phyloP scores from a whole-genome alignment of 2,888 invertebrate species.

The Apodemia zela region DNA sequence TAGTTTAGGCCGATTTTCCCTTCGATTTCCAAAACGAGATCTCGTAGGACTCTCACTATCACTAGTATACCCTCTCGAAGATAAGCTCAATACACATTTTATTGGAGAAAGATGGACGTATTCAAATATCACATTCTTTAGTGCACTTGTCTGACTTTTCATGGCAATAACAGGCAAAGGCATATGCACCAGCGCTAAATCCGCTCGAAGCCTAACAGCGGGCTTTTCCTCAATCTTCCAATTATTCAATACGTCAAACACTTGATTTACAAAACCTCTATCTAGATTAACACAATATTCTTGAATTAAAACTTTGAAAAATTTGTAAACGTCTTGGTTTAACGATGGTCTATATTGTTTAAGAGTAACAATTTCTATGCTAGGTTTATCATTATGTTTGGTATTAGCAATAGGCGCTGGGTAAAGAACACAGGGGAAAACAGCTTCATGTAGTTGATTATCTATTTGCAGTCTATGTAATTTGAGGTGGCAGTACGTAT shows the following conservation, averaged over 20 bases:
- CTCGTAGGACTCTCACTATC: conserved; percentile 53
- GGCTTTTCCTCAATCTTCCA: conserved; percentile 81
- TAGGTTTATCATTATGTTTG: conserved; percentile 68
- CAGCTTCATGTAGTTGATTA: conserved; percentile 86
- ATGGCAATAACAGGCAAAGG: conserved; percentile 73
- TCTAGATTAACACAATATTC: conserved; percentile 86
- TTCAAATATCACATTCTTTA: conserved; percentile 73
- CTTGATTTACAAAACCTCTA: conserved; percentile 82
- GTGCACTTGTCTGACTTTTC: conserved; percentile 57
- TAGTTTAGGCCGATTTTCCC: conserved; percentile 70
- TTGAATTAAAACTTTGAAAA: conserved; percentile 82
- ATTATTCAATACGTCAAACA: conserved; percentile 82
- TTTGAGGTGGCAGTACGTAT: conserved; percentile 84
- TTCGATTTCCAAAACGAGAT: conserved; percentile 53
- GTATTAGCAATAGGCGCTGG: conserved; percentile 78
- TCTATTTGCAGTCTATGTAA: conserved; percentile 86
- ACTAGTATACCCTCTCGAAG: conserved; percentile 63
- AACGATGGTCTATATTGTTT: conserved; percentile 72
- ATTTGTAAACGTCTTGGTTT: conserved; percentile 81
- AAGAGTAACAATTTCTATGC: conserved; percentile 78
- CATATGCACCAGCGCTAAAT: conserved; percentile 80
- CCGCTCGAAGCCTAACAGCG: conserved; percentile 77
- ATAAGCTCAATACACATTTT: conserved; percentile 82
- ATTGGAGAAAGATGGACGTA: conserved; percentile 81
- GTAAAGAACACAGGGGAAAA: conserved; percentile 84